These are phyloP conservation scores for Gonocerus acuteangulatus DNA, from an alignment of 2,888 invertebrate genomes.

Conservation along the genomic window DNA sequence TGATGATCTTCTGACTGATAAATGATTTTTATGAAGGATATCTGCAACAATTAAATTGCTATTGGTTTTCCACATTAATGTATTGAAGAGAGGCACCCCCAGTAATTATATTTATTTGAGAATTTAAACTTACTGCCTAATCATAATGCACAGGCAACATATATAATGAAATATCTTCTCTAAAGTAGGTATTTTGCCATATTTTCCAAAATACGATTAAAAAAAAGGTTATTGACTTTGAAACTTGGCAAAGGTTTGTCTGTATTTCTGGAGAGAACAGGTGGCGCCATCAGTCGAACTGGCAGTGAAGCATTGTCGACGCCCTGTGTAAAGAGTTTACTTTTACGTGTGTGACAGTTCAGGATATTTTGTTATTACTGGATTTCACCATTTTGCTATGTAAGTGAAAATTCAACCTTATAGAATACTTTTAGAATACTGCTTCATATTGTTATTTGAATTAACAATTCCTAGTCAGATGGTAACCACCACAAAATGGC, in stretches of 20 bases:
- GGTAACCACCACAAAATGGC: constrained; percentile 15
- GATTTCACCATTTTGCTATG: constrained; percentile 5
- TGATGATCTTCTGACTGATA: too few relatives aligned
- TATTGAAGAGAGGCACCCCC: too few relatives aligned
- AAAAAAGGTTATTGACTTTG: constrained; percentile 21
- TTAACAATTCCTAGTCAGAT: not conserved
- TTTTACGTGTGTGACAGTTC: constrained; percentile 19
- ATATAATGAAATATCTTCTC: too few relatives aligned
- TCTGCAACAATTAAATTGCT: too few relatives aligned
- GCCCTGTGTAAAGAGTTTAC: constrained; percentile 28
- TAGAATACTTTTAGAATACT: not conserved
- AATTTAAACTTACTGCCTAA: too few relatives aligned
- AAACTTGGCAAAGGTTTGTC: constrained; percentile 11
- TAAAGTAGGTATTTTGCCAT: too few relatives aligned
- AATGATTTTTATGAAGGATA: too few relatives aligned
- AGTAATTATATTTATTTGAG: too few relatives aligned
- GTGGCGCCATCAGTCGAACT: constrained; percentile 15
- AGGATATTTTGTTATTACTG: not conserved
- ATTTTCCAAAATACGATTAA: too few relatives aligned
- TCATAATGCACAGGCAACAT: too few relatives aligned
- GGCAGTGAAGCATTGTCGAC: constrained; percentile 29
- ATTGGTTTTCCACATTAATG: too few relatives aligned
- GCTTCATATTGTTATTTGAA: not conserved
- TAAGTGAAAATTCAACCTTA: not conserved
- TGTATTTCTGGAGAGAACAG: constrained; percentile 16